A percentile compares a stretch with the other conserved stretches of the same genome.
phyloP scores from a whole-genome alignment of 2,113 vertebrate genomes.

The Orientallactaga bullata region DNA sequence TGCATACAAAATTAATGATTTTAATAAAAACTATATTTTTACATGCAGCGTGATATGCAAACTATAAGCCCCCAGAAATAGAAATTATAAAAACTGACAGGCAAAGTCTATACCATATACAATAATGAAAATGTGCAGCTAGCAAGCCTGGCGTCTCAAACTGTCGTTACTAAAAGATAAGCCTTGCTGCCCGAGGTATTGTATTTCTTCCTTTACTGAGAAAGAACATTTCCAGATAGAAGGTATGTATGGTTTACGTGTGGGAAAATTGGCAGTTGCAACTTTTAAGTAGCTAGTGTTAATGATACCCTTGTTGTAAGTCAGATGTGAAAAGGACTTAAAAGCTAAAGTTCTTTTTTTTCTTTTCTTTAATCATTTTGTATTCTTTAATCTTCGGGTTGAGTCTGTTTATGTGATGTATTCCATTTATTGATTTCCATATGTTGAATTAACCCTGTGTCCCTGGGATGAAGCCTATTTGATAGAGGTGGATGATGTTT shows the following conservation, averaged over 20 bases:
- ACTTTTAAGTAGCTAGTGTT: background rate
- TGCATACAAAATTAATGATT: background rate
- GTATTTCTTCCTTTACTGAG: background rate
- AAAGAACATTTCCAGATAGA: background rate
- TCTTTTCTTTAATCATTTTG: too few species aligned
- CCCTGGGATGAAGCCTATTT: too few species aligned
- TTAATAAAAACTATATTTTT: constrained; percentile 31
- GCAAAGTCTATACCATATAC: background rate
- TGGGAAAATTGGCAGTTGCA: background rate
- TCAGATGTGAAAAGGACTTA: constrained; percentile 27
- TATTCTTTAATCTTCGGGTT: too few species aligned
- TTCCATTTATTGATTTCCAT: too few species aligned
- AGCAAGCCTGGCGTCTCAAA: background rate
- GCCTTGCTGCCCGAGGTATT: background rate
- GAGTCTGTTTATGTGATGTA: too few species aligned
- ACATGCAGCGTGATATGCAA: constrained; percentile 18
- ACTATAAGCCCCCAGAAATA: background rate
- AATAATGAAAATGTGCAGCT: background rate
- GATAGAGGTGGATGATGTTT: too few species aligned
- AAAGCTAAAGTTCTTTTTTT: too few species aligned
- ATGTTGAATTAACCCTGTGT: too few species aligned
- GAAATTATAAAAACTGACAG: background rate
- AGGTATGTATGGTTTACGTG: background rate
- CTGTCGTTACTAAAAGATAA: background rate
- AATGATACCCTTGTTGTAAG: background rate